phyloP scores from a whole-genome alignment of 2,888 invertebrate genomes.

The Microctonus brassicae region DNA sequence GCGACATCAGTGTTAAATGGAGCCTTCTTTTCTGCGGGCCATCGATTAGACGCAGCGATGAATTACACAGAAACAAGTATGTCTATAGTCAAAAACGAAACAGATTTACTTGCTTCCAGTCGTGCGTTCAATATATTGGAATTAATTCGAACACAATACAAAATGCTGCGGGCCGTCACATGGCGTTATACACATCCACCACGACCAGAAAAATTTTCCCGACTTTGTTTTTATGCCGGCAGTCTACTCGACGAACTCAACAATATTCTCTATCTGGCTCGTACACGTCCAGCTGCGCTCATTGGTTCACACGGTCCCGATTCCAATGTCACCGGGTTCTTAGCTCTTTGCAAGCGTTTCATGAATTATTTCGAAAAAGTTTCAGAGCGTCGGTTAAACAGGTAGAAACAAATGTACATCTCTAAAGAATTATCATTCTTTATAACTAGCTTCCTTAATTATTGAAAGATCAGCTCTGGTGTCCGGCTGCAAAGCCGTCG shows the following conservation, averaged over 20 bases:
- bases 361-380: conserved; percentile 66
- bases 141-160: conserved; percentile 58
- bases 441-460: conserved; percentile 4
- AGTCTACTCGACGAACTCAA: conserved; percentile 60
- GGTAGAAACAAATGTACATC: conserved; percentile 47
- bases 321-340: conserved; percentile 47
- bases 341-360: conserved; percentile 59
- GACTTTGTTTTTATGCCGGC: conserved; percentile 63
- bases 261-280: conserved; percentile 48
- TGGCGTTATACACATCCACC: conserved; percentile 66
- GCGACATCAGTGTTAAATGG: conserved; percentile 61
- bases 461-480: conserved; percentile 55
- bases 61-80: conserved; percentile 43
- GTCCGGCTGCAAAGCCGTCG: conserved; percentile 65
- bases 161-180: conserved; percentile 62
- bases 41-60: conserved; percentile 50
- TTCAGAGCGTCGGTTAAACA: conserved; percentile 63
- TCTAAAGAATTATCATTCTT: neutral
- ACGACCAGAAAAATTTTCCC: conserved; percentile 48
- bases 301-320: conserved; percentile 38
- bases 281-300: conserved; percentile 42
- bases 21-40: conserved; percentile 57
- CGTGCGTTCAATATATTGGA: conserved; percentile 56
- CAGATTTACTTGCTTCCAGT: conserved; percentile 47
- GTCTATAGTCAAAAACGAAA: conserved; percentile 34